Evolutionary conservation across 2,113 vertebrate species (phyloP), one percentile per base, ranked within the genome.

Genomic region (Saccopteryx leptura): DNA sequence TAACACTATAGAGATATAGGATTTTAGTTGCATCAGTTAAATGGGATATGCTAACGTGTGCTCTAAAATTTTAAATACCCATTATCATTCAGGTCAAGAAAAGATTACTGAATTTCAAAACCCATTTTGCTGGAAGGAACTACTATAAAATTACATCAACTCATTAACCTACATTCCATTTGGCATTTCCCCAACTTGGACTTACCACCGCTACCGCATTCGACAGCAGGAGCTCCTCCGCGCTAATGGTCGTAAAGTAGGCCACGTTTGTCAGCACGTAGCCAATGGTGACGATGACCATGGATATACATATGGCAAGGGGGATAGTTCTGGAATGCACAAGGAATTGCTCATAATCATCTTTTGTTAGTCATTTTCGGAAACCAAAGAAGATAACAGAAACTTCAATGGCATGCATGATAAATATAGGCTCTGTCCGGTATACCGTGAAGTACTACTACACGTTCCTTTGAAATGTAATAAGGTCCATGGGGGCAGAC

Each of bases 291-390:
- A 99, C 99, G 76, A 99, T 98, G 65, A 89, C 98, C 99, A 99
- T 99, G 97, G 99, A 99, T 97, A 99, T 99, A 88, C 99, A 99
- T 97, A 99, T 99, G 56, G 99, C 99, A 31, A 99, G 98, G 52
- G 99, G 99, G 87, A 99, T 96, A 14, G 98, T 99, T 98, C 99
- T 99, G 99, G 97, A 99, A 99, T 17, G 95, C 95, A 98, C 96
- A 96, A 96, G 74, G 58, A 97, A 96, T 92, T 87, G 71, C 81
- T 94, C 90, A 96, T 97, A 96, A 89, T 94, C 96, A 91, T 89
- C 94, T 96, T 85, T 8, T 83, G 66, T 39, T 88, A 95, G 81
- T 93, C 91, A 23, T 88, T 84, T 82, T 92, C 97, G 92, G 68
- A 95, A 93, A 95, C 83, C 95, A 84, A 98, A 95, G 88, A 83